A percentile compares a stretch with the other conserved stretches of the same genome.
phyloP scores from a whole-genome alignment of 1,140 invertebrate genomes.

The fruit fly (Drosophila melanogaster) region Release_6_plus_ISO1_MT NT_037436.4:18251001-18251500 shows the following conservation, averaged over 20 bases:
- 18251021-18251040: conserved; percentile 23
- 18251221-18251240: conserved; percentile 66
- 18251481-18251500: conserved; percentile 52
- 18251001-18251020: conserved; percentile 13
- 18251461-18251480: conserved; percentile 50
- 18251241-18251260: conserved; percentile 41
- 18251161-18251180: no score
- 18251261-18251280: conserved; percentile 62
- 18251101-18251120: conserved; percentile 57
- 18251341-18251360: conserved; percentile 24
- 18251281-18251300: conserved; percentile 68
- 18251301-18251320: conserved; percentile 67
- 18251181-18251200: conserved; percentile 10
- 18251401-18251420: conserved; percentile 65
- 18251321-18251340: conserved; percentile 32
- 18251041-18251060: conserved; percentile 61
- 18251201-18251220: conserved; percentile 54
- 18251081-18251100: conserved; percentile 54
- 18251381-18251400: conserved; percentile 30
- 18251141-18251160: conserved; percentile 24
- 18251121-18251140: conserved; percentile 50
- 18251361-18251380: conserved; percentile 39
- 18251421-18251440: conserved; percentile 60
- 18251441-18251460: conserved; percentile 30
- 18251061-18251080: conserved; percentile 69